Percentiles rank a stretch among this genome's conserved stretches.
Evolutionary conservation across 1,140 invertebrate species (phyloP).

Genomic region (Galleria mellonella): DNA sequence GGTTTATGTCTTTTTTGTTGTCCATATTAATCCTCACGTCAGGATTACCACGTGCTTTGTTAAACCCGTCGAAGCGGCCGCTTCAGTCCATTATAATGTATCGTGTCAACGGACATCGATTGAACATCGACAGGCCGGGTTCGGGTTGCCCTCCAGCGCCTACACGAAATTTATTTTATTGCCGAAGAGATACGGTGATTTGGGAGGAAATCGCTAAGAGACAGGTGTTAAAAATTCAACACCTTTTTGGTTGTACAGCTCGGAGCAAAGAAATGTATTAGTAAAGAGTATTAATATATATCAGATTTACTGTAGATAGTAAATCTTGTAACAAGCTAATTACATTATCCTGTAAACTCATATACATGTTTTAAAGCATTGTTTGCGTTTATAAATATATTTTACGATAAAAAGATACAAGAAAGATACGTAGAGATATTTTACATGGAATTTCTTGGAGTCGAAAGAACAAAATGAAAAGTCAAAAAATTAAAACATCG

Average conservation of each 20-base stretch:
- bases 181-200: slow-evolving; percentile 67
- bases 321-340: no score
- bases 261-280: slow-evolving; percentile 21
- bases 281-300: slow-evolving; percentile 38
- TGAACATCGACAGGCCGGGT: slow-evolving; percentile 57
- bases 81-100: slow-evolving; percentile 66
- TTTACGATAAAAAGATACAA: slow-evolving; percentile 28
- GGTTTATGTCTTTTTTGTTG: slow-evolving; percentile 47
- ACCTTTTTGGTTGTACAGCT: slow-evolving; percentile 34
- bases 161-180: slow-evolving; percentile 71
- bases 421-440: slow-evolving; percentile 37
- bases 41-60: slow-evolving; percentile 65
- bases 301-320: no score
- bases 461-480: slow-evolving; percentile 43
- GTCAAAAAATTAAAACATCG: slow-evolving; percentile 67
- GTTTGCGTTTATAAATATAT: no score
- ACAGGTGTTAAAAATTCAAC: slow-evolving; percentile 72
- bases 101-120: slow-evolving; percentile 67
- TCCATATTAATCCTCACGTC: slow-evolving; percentile 66
- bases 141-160: slow-evolving; percentile 61
- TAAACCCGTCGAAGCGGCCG: slow-evolving; percentile 54
- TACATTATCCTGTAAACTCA: no score
- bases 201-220: slow-evolving; percentile 59
- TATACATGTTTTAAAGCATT: no score
- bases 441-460: slow-evolving; percentile 45